Percentiles rank a stretch among this genome's conserved stretches.
These are phyloP conservation scores for Podarcis raffonei DNA, from an alignment of 2,113 vertebrate genomes.

Conservation along the genomic window DNA sequence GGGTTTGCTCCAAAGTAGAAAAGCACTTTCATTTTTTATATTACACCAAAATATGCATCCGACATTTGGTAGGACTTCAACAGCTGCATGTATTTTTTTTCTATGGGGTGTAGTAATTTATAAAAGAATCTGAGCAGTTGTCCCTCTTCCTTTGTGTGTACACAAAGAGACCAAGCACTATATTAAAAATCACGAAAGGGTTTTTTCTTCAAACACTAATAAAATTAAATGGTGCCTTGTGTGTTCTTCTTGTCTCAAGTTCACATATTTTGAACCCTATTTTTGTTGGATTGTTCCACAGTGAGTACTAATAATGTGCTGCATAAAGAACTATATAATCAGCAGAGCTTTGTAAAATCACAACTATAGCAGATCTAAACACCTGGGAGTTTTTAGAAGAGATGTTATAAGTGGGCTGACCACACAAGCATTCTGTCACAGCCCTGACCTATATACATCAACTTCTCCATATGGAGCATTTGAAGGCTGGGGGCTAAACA, in stretches of 20 bases:
- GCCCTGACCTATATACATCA: constrained; percentile 91
- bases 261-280: neutral
- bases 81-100: neutral
- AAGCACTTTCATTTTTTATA: neutral
- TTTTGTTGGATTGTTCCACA: neutral
- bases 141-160: neutral
- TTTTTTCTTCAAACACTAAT: too few relatives aligned
- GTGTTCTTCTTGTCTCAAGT: neutral
- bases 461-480: constrained; percentile 81
- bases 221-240: neutral
- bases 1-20: neutral
- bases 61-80: neutral
- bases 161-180: neutral
- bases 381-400: constrained; percentile 92
- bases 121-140: neutral
- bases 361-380: constrained; percentile 36
- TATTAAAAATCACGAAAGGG: neutral
- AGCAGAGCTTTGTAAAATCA: neutral
- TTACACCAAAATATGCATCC: neutral
- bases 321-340: neutral
- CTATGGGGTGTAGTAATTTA: neutral
- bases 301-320: neutral
- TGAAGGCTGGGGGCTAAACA: constrained; percentile 71
- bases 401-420: constrained; percentile 93
- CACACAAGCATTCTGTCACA: constrained; percentile 92